Base-by-base conservation (phyloP, 2,888 invertebrate species). In the Drosophila robusta region DNA sequence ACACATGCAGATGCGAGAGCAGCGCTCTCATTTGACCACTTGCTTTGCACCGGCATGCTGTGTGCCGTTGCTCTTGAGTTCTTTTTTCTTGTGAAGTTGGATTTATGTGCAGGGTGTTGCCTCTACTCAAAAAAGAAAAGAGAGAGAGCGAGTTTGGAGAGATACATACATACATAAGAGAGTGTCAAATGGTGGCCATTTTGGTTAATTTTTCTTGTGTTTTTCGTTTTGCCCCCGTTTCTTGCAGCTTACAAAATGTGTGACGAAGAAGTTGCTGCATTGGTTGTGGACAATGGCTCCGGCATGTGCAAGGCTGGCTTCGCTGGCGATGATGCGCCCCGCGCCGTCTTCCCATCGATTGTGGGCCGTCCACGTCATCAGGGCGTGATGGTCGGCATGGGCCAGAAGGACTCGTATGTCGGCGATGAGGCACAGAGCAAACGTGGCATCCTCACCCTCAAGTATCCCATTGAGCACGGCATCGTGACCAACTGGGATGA, bases 401-500 rank as follows among this genome's bases (percentile, higher is more conserved):
- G 97, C 78, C 97, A 97, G 93, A 97, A 97, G 93, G 96, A 97
- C 94, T 95, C 95, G 90, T 97, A 97, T 92, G 96, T 97, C 9
- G 97, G 96, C 63, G 97, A 97, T 92, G 97, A 97, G 92, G 96
- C 96, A 84, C 96, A 97, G 93, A 95, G 95, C 94, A 97, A 96
- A 93, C 92, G 94, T 90, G 96, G 98, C 93, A 98, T 98, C 94
- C 95, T 98, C 89, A 98, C 98, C 83, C 94, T 98, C 92, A 98
- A 98, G 93, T 98, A 98, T 94, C 98, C 98, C 91, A 98, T 98
- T 93, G 98, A 98, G 93, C 98, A 98, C 94, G 98, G 98, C 91
- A 98, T 98, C 93, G 97, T 98, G 92, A 98, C 98, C 93, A 98
- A 98, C 95, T 98, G 98, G 98, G 98, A 98, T 91, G 98, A 98